Evolutionary conservation across 2,888 invertebrate genomes (phyloP).

Genomic region (Cactoblastis cactorum): DNA sequence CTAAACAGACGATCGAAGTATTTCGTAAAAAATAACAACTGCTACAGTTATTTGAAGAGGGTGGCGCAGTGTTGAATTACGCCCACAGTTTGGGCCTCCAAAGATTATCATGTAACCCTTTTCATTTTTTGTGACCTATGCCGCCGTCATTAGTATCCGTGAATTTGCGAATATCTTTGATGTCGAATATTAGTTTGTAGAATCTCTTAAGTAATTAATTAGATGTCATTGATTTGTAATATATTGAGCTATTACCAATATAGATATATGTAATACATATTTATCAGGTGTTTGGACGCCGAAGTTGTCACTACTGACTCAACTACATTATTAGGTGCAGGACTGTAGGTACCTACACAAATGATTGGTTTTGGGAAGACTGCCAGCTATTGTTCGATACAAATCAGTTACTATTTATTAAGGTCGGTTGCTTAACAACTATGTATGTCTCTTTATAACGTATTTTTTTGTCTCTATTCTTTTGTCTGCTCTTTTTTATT

Average conservation of each 20-base stretch:
- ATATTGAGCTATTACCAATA: too few relatives aligned
- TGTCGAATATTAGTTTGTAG: not conserved
- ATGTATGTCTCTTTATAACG: not conserved
- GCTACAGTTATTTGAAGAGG: slow-evolving; percentile 4
- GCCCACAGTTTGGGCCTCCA: slow-evolving; percentile 16
- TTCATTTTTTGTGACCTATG: slow-evolving; percentile 31
- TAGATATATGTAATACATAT: too few relatives aligned
- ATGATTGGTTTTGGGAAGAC: slow-evolving; percentile 32
- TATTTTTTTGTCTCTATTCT: too few relatives aligned
- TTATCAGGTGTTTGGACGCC: too few relatives aligned
- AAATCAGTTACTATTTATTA: not conserved
- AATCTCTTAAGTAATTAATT: not conserved
- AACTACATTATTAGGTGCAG: not conserved
- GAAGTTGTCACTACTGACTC: not conserved
- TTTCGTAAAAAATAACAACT: not conserved
- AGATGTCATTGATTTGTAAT: not conserved
- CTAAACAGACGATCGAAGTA: not conserved
- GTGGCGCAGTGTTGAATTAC: not conserved
- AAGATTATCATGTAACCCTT: slow-evolving; percentile 32
- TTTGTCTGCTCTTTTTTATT: too few relatives aligned
- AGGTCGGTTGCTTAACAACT: not conserved
- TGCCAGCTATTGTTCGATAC: slow-evolving; percentile 48
- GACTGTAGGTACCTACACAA: not conserved
- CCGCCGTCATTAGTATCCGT: slow-evolving; percentile 27
- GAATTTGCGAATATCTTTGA: slow-evolving; percentile 21